Evolutionary conservation across 2,113 vertebrate genomes (phyloP), one percentile per base, ranked within the genome.

Genomic region (Scolopax mira): DNA sequence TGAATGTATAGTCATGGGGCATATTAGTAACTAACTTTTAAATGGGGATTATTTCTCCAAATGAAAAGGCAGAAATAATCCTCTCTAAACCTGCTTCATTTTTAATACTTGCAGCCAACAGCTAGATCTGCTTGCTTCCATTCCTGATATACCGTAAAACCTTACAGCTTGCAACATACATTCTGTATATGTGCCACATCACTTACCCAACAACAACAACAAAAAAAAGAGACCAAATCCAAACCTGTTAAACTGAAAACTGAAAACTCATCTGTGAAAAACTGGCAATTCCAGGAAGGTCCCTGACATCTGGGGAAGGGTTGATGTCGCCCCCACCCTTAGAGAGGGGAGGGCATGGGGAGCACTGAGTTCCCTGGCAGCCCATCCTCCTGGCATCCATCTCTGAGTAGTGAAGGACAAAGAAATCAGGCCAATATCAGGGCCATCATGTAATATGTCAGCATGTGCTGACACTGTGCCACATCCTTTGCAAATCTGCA

Each of bases 41-140:
- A 94, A 96, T 57, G 28, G 93, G 96, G 88, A 97, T 96, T 96
- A 96, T 96, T 90, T 89, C 94, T 96, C 73, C 55, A 73, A 97
- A 96, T 90, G 91, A 96, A 97, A 96, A 97, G 78, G 71, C 79
- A 95, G 94, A 93, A 97, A 89, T 96, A 97, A 97, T 95, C 95
- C 90, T 65, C 79, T 70, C 85, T 97, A 96, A 95, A 97, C 91
- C 79, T 62, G 92, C 71, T 88, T 93, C 89, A 39, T 70, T 89
- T 91, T 93, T 95, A 96, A 97, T 93, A 87, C 60, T 84, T 55
- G 77, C 78, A 95, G 91, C 95, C 88, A 85, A 82, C 84, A 95
- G 92, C 89, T 85, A 79, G 85, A 95, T 94, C 80, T 91, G 85
- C 93, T 95, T 61, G 73, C 80, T 81, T 88, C 90, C 23, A 16